A percentile compares a stretch with the other conserved stretches of the same genome.
Conservation (phyloP, 2,113 vertebrate species). For the Cebus imitator region DNA sequence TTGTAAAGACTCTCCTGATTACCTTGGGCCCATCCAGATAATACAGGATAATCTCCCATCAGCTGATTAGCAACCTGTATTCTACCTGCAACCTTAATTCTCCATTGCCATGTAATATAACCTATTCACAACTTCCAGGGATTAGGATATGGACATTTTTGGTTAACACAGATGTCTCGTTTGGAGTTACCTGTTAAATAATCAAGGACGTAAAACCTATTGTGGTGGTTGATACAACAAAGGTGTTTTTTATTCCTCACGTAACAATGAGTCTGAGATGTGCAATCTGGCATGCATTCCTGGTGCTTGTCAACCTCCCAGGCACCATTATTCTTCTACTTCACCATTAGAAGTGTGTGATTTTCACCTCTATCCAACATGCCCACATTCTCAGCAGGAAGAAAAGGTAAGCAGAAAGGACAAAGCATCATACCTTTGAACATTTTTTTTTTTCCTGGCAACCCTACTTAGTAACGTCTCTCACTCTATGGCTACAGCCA, state of each 20-base stretch:
- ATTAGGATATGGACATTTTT: not conserved
- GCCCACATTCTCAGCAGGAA: not conserved
- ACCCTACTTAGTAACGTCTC: not conserved
- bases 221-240: not conserved
- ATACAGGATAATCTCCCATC: not conserved
- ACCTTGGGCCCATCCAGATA: not conserved
- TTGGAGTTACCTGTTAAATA: not conserved
- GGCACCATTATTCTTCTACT: fast-evolving
- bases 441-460: not conserved
- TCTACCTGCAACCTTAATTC: not conserved
- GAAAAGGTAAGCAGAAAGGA: not conserved
- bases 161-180: not conserved
- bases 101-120: not conserved
- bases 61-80: not conserved
- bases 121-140: too few species aligned
- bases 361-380: not conserved
- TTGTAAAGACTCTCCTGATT: not conserved
- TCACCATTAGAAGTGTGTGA: fast-evolving
- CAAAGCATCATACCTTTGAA: fast-evolving
- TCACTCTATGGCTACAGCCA: not conserved
- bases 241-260: not conserved
- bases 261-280: not conserved
- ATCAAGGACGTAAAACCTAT: not conserved
- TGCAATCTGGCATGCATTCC: too few species aligned
- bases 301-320: not conserved